Evolutionary conservation across 2,888 invertebrate genomes (phyloP).

Genomic region (Eustalomyia histrio): DNA sequence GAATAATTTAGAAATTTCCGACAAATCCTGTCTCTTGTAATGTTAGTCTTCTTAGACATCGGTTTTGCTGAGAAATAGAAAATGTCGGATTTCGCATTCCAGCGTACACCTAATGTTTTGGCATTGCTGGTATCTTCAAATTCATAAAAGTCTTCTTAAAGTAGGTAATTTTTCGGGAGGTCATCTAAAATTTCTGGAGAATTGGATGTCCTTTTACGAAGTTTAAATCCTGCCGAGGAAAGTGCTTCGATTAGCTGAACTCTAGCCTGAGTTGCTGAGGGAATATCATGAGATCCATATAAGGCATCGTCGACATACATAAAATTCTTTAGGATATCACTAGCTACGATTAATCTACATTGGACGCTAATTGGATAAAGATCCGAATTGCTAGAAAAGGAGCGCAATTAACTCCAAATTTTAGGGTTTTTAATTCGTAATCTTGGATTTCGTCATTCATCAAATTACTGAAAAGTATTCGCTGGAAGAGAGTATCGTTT

Average conservation of each 20-base stretch:
- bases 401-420: too few relatives aligned
- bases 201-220: slow-evolving; percentile 22
- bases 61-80: slow-evolving; percentile 4
- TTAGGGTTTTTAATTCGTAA: too few relatives aligned
- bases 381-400: too few relatives aligned
- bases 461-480: too few relatives aligned
- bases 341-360: too few relatives aligned
- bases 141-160: slow-evolving; percentile 13
- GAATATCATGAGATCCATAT: background rate
- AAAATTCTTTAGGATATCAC: background rate
- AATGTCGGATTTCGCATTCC: slow-evolving; percentile 22
- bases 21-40: background rate
- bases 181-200: slow-evolving; percentile 2
- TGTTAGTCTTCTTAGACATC: background rate
- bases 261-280: background rate
- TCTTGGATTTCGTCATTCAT: too few relatives aligned
- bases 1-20: slow-evolving; percentile 10
- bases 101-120: slow-evolving; percentile 20
- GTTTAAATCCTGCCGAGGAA: slow-evolving; percentile 9
- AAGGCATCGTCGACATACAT: slow-evolving; percentile 39
- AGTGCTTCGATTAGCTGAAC: slow-evolving; percentile 5
- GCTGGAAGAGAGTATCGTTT: too few relatives aligned
- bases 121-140: slow-evolving; percentile 26
- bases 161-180: background rate
- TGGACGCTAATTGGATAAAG: too few relatives aligned